A percentile compares a stretch with the other conserved stretches of the same genome.
These are phyloP conservation scores for Pterobdella sp. DNA, from an alignment of 2,888 invertebrate species.

Conservation along the genomic window DNA sequence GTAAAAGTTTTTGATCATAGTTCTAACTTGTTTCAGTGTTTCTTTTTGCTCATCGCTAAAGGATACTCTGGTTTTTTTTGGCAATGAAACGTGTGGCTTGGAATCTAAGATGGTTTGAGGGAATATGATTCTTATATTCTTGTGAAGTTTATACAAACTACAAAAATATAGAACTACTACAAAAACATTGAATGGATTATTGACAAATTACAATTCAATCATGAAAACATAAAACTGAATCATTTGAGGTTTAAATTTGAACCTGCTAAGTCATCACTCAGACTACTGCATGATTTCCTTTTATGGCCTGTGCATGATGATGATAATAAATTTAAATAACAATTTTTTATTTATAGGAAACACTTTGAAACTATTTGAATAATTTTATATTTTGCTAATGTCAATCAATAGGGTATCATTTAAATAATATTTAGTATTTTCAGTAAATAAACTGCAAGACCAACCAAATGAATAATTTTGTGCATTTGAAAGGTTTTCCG, in stretches of 20 bases:
- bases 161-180: neutral
- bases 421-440: no score
- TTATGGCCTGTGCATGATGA: slow-evolving; percentile 7
- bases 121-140: no score
- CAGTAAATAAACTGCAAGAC: no score
- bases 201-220: neutral
- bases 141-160: neutral
- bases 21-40: slow-evolving; percentile 61
- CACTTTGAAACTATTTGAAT: no score
- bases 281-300: neutral
- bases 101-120: neutral
- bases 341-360: no score
- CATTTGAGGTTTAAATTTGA: no score
- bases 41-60: slow-evolving; percentile 98
- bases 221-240: no score
- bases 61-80: slow-evolving; percentile 70
- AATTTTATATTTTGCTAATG: no score
- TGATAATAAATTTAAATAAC: no score
- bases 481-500: no score
- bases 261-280: neutral
- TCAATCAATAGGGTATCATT: no score
- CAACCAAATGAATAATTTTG: no score
- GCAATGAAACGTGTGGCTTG: slow-evolving; percentile 32
- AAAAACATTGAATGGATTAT: neutral
- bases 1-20: slow-evolving; percentile 57